A percentile compares a stretch with the other conserved stretches of the same genome.
These are phyloP conservation scores for Halcyon senegalensis DNA, from an alignment of 2,113 vertebrate species.

Conservation along the genomic window DNA sequence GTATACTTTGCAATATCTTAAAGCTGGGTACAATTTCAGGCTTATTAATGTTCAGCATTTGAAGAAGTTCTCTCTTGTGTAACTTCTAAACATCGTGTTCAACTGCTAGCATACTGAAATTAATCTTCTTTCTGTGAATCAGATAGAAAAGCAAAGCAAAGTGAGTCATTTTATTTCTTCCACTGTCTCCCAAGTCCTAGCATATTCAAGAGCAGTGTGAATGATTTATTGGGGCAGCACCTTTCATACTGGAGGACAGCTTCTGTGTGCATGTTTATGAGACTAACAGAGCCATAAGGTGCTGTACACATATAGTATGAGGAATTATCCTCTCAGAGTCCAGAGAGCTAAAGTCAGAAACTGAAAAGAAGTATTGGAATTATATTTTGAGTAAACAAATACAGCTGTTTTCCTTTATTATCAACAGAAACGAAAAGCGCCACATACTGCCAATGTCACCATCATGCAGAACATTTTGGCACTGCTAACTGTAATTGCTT, in stretches of 20 bases:
- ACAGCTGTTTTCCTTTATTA: neutral
- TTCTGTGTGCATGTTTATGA: neutral
- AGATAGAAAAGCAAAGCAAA: neutral
- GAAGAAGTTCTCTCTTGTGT: neutral
- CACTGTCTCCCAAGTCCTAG: neutral
- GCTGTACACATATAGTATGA: neutral
- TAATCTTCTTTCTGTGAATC: neutral
- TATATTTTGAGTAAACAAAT: neutral
- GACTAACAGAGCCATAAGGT: neutral
- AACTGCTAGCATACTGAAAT: neutral
- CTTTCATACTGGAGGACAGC: neutral
- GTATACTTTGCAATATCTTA: neutral
- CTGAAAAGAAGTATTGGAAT: neutral
- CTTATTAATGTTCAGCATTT: neutral
- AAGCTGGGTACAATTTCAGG: neutral
- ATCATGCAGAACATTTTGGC: neutral
- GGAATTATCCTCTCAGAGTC: neutral
- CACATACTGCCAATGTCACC: neutral
- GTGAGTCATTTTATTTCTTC: neutral
- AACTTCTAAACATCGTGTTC: neutral
- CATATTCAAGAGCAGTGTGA: neutral
- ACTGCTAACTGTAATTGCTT: neutral
- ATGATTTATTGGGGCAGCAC: neutral
- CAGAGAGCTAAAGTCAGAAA: neutral
- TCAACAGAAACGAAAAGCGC: neutral